phyloP scores from a whole-genome alignment of 2,113 vertebrate species.

The Fulica atra region DNA sequence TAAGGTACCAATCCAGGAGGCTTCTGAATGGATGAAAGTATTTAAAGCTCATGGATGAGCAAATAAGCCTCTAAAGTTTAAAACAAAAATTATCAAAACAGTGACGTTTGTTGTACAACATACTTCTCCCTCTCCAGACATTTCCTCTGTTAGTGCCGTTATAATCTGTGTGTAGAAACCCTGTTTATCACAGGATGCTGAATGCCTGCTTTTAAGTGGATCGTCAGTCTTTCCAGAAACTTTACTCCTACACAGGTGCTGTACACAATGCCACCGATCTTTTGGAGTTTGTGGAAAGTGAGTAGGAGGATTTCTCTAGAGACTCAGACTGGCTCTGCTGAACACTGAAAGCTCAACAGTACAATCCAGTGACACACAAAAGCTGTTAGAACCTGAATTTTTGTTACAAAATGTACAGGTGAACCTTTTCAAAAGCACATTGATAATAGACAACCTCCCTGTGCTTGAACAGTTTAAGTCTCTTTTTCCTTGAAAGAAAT shows the following conservation, averaged over 20 bases:
- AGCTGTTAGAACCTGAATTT: background rate
- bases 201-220: background rate
- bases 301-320: constrained; percentile 33
- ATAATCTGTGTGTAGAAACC: background rate
- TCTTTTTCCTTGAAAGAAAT: background rate
- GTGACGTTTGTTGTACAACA: background rate
- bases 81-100: background rate
- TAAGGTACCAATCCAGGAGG: background rate
- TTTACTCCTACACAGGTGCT: background rate
- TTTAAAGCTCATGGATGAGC: background rate
- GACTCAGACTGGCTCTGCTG: background rate
- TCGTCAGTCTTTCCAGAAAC: background rate
- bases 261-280: background rate
- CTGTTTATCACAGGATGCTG: background rate
- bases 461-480: background rate
- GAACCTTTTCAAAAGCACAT: background rate
- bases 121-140: background rate
- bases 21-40: background rate
- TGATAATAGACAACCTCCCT: background rate
- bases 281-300: background rate
- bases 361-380: background rate
- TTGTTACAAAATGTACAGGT: background rate
- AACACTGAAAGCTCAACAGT: background rate
- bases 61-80: background rate
- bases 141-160: background rate